Percentiles rank a stretch among this genome's conserved stretches.
phyloP scores from a whole-genome alignment of 1,140 invertebrate genomes.

The Ditylenchus dipsaci region DNA sequence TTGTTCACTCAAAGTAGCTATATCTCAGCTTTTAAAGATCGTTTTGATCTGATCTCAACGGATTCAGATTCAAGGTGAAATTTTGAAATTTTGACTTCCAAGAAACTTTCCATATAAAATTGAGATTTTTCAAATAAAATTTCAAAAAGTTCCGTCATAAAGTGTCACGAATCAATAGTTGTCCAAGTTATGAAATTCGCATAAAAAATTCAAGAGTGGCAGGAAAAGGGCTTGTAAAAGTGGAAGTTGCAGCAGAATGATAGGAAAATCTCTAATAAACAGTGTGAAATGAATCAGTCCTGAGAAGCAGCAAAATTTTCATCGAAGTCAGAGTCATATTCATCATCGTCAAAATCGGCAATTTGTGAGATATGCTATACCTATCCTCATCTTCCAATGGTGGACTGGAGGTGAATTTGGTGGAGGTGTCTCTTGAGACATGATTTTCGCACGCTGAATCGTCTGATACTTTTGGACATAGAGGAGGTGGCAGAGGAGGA shows the following conservation, averaged over 20 bases:
- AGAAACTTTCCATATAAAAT: not conserved
- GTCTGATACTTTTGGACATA: not conserved
- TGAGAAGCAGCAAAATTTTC: slow-evolving; percentile 1
- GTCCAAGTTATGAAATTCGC: too few relatives aligned
- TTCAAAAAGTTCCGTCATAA: too few relatives aligned
- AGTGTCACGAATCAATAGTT: too few relatives aligned
- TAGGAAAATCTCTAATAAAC: not conserved
- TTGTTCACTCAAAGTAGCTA: too few relatives aligned
- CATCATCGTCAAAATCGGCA: slow-evolving; percentile 18
- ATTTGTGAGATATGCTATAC: slow-evolving; percentile 22
- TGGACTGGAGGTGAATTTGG: not conserved
- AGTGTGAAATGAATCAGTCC: not conserved
- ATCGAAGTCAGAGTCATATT: slow-evolving; percentile 2
- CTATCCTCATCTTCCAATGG: not conserved
- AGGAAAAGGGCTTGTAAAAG: not conserved
- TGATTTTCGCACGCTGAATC: too few relatives aligned
- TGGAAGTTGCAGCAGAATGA: too few relatives aligned
- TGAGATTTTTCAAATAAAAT: not conserved
- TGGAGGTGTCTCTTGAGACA: not conserved
- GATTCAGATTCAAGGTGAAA: too few relatives aligned
- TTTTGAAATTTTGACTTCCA: not conserved
- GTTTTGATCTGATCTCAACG: too few relatives aligned
- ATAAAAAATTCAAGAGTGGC: not conserved
- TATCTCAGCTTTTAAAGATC: too few relatives aligned
- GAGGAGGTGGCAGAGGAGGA: slow-evolving; percentile 9